phyloP scores from a whole-genome alignment of 2,797 vertebrate genomes.

The Ibycter americanus region DNA sequence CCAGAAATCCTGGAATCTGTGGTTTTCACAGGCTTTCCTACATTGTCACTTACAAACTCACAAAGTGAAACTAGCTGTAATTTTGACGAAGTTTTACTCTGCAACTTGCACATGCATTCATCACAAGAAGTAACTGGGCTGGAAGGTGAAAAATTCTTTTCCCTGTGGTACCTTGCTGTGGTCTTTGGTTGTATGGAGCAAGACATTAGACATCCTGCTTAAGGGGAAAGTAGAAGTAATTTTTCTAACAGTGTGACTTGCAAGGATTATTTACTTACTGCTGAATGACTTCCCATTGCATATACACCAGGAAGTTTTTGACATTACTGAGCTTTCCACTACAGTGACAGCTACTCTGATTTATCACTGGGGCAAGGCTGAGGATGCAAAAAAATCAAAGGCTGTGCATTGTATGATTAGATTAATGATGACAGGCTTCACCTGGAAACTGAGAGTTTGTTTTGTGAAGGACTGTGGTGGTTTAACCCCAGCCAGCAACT shows the following conservation, averaged over 20 bases:
- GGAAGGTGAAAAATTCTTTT: not conserved
- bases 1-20: not conserved
- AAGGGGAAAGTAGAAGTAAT: not conserved
- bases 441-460: not conserved
- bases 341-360: not conserved
- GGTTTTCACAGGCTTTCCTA: not conserved
- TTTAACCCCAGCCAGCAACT: too few species aligned
- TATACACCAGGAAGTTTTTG: slow-evolving; percentile 48
- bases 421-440: slow-evolving; percentile 26
- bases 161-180: not conserved
- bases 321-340: slow-evolving; percentile 21
- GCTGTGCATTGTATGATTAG: not conserved
- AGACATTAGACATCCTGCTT: not conserved
- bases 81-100: not conserved
- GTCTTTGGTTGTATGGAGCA: not conserved
- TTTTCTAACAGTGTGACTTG: not conserved
- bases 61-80: not conserved
- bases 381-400: slow-evolving; percentile 12
- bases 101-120: not conserved
- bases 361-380: slow-evolving; percentile 23
- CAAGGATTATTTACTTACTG: slow-evolving; percentile 20
- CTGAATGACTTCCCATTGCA: slow-evolving; percentile 57
- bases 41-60: not conserved
- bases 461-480: not conserved
- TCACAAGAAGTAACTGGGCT: not conserved